These are phyloP conservation scores for Operophtera brumata DNA, from an alignment of 2,888 invertebrate species.

Conservation along the genomic window DNA sequence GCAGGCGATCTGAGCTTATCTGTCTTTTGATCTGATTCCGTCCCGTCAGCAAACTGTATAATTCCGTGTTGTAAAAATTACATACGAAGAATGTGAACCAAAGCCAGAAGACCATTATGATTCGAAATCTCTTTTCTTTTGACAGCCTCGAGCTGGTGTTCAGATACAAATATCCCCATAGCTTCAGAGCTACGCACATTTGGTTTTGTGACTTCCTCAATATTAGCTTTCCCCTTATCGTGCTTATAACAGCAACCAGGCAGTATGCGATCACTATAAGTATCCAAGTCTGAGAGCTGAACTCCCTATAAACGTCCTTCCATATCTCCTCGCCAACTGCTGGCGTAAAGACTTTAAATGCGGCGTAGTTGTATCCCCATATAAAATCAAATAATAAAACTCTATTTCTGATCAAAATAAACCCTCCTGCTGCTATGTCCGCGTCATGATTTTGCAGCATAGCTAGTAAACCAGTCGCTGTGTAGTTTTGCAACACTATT, in stretches of 20 bases:
- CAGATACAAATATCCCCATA: slow-evolving; percentile 54
- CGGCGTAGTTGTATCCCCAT: slow-evolving; percentile 50
- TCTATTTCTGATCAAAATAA: slow-evolving; percentile 49
- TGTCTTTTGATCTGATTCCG: slow-evolving; percentile 38
- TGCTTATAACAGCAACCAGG: slow-evolving; percentile 34
- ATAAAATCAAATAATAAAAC: slow-evolving; percentile 53
- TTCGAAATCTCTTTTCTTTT: slow-evolving; percentile 41
- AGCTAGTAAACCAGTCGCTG: slow-evolving; percentile 48
- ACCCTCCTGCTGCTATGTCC: slow-evolving; percentile 52
- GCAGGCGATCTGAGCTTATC: slow-evolving; percentile 37
- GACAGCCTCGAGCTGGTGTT: slow-evolving; percentile 44
- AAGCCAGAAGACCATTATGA: slow-evolving; percentile 52
- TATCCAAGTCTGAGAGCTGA: slow-evolving; percentile 46
- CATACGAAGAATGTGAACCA: slow-evolving; percentile 59
- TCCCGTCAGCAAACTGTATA: slow-evolving; percentile 53
- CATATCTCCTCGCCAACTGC: slow-evolving; percentile 41
- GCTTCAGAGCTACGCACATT: slow-evolving; percentile 38
- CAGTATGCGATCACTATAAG: slow-evolving; percentile 44
- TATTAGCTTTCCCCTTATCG: slow-evolving; percentile 25
- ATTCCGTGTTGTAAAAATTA: slow-evolving; percentile 58
- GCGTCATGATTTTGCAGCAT: slow-evolving; percentile 44
- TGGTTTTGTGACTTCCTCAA: slow-evolving; percentile 30
- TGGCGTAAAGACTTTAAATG: slow-evolving; percentile 47
- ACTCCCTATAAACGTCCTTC: slow-evolving; percentile 53
- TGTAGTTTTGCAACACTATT: slow-evolving; percentile 49